A percentile compares a stretch with the other conserved stretches of the same genome.
These are phyloP conservation scores for Vesta saturnalis DNA, from an alignment of 2,888 invertebrate species.

Conservation along the genomic window DNA sequence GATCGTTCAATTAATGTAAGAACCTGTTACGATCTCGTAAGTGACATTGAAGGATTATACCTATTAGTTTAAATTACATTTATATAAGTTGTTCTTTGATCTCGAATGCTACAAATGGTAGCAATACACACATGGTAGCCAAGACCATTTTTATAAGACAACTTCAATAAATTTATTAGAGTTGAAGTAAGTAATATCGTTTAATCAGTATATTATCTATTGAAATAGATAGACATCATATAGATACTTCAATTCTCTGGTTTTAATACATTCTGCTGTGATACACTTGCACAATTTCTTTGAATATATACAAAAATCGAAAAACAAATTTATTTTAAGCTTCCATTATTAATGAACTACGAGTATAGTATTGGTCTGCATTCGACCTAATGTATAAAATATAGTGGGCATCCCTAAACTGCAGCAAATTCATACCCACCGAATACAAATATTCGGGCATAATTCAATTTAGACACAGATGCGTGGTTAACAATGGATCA, in stretches of 20 bases:
- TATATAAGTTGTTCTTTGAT: neutral
- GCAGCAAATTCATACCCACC: constrained; percentile 28
- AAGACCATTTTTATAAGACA: neutral
- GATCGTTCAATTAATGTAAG: constrained; percentile 26
- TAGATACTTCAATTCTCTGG: too few species aligned
- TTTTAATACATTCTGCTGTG: too few species aligned
- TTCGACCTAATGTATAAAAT: constrained; percentile 11
- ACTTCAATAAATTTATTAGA: neutral
- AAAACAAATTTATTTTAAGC: constrained; percentile 12
- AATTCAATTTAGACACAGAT: constrained; percentile 42
- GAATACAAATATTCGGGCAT: constrained; percentile 39
- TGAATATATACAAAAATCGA: constrained; percentile 9
- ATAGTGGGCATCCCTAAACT: constrained; percentile 14
- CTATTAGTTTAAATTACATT: constrained; percentile 1
- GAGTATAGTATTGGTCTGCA: neutral
- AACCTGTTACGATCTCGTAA: constrained; percentile 17
- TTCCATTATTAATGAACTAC: neutral
- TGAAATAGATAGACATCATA: too few species aligned
- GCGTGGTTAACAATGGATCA: constrained; percentile 40
- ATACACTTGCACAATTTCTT: too few species aligned
- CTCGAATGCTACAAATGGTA: neutral
- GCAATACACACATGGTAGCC: neutral
- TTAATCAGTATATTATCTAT: too few species aligned
- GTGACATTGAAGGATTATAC: constrained; percentile 17
- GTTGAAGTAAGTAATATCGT: too few species aligned